Conservation (phyloP, 1,140 invertebrate species). For the Habropoda laboriosa region DNA sequence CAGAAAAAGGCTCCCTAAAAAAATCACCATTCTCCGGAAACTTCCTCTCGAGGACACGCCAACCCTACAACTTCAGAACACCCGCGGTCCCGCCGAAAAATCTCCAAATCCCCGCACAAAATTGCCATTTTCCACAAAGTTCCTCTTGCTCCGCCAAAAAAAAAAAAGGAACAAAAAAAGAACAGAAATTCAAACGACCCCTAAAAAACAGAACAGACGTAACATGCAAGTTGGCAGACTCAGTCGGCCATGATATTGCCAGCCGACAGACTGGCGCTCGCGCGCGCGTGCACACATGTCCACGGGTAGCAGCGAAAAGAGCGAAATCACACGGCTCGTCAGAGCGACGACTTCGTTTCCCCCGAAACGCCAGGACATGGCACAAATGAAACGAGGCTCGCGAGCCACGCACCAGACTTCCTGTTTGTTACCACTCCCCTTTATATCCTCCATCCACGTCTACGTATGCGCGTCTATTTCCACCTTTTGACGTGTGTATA, state of each 20-base stretch:
- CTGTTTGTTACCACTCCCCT: neutral
- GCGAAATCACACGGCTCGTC: slow-evolving; percentile 12
- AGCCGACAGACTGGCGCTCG: neutral
- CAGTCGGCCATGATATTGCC: slow-evolving; percentile 11
- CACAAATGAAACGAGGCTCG: slow-evolving; percentile 22
- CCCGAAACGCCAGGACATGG: slow-evolving; percentile 15
- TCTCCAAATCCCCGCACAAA: no score
- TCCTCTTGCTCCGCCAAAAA: no score
- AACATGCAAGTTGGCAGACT: neutral
- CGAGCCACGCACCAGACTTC: neutral
- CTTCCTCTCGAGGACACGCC: no score
- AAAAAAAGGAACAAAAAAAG: neutral
- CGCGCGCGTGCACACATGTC: no score
- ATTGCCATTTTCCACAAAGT: no score
- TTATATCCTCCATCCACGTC: no score
- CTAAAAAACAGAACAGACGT: neutral
- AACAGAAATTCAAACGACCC: no score
- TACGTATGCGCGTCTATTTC: neutral
- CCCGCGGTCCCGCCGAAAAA: no score
- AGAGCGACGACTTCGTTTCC: neutral
- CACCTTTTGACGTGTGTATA: no score
- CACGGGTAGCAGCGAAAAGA: neutral
- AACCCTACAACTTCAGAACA: no score
- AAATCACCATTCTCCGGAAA: no score
- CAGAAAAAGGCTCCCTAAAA: no score